Base-by-base conservation (phyloP, 2,113 vertebrate genomes). In the Maccullochella peelii region DNA sequence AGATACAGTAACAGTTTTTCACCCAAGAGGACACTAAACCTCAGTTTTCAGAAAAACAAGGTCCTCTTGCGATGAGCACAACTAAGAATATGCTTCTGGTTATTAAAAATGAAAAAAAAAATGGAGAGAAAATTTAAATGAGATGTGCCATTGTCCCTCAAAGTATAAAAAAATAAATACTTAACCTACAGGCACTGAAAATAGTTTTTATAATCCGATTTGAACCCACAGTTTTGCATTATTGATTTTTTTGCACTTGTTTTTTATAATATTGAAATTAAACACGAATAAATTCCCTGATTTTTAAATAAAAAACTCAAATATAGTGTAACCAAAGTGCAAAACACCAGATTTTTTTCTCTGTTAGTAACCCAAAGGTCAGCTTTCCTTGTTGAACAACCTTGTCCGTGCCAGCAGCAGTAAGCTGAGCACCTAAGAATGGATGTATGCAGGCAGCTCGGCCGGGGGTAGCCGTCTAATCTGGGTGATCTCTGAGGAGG, bases 401-500 rank as follows among this genome's bases (percentile, higher is more conserved):
- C 90, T 93, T 92, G 88, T 71, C 79, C 5, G 33, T 70, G 77
- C 78, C 69, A 49, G 82, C 84, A 67, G 79, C 84, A 55, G 63
- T 61, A 44, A 79, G 81, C 62, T 42, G 76, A 66, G 69, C 25
- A 65, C 82, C 84, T 83, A 77, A 80, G 82, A 84, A 89, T 81
- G 85, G 76, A 91, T 87, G 70, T 63, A 89, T 80, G 85, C 84
- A 79, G 83, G 85, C 61, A 38, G 76, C 86, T 65, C 33, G 49
- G 68, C 85, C 50, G 20, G 79, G 57, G 70, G 80, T 81, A 6
- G 74, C 82, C 36, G 40, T 80, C 65, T 91, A 90, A 92, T 94
- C 90, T 91, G 83, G 49, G 40, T 74, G 77, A 92, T 92, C 88
- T 92, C 82, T n/a, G 52, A 65, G 70, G 59, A 73, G 58, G 59